Evolutionary conservation across 2,797 vertebrate genomes (phyloP), one percentile per base, ranked within the genome.

Genomic region (Erethizon dorsatum): DNA sequence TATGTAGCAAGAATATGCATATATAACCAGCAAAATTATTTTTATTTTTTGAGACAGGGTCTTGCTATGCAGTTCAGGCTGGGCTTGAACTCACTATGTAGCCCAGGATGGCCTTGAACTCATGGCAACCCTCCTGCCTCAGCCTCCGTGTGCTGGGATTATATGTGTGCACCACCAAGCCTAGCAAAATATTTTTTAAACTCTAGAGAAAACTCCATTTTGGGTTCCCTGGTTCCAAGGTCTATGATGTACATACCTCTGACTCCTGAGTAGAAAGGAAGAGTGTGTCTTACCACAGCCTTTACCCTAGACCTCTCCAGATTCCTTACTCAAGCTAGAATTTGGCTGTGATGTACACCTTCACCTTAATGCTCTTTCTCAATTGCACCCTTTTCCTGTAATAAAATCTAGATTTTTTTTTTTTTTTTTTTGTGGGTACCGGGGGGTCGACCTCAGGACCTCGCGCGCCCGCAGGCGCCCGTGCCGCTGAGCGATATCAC

Each of bases 241-340:
- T 41, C 15, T 45, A 18, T 31, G 3, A 14, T 0, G 12, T 52
- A 54, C 52, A 87, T 3, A 10, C 52, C 33, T 31, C 18, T n/a
- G 73, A 28, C 22, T 85, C 50, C 61, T 92, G 63, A 50, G 67
- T 1, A 33, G 22, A 95, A 96, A 91, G 50, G 41, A 73, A 93
- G 10, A 67, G 2, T 22, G 52, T 9, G 3, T 28, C 18, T 31
- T 45, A 37, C 82, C 47, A 88, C 9, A 24, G 33, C 20, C 57
- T 47, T 93, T 90, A 80, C 3, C 11, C 18, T 24, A 24, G 7
- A 83, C 5, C 50, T 88, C 41, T 88, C 71, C 22, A 78, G 45
- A 88, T n/a, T 61, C 24, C 71, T 83, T 56, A 20, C 20, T 77
- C 28, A 11, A 57, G 57, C 54, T 3, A 15, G 20, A 15, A 77